These are phyloP conservation scores for Chionis minor DNA, from an alignment of 2,113 vertebrate species.

Conservation along the genomic window DNA sequence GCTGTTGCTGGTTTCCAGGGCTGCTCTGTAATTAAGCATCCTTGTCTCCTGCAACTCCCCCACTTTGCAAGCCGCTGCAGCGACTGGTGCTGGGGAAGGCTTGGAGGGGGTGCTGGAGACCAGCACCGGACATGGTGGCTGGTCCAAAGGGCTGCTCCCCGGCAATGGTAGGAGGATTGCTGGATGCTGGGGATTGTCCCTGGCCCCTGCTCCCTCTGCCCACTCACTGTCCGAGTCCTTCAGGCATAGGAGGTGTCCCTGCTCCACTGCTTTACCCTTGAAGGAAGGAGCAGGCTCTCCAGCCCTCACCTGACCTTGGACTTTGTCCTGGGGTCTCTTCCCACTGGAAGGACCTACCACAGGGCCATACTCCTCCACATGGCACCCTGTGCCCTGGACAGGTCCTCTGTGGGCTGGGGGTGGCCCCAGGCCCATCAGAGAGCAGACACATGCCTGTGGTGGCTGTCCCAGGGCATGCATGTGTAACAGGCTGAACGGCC, in stretches of 20 bases:
- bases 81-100: neutral
- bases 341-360: neutral
- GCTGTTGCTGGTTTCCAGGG: slow-evolving; percentile 58
- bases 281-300: neutral
- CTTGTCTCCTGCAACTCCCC: slow-evolving; percentile 35
- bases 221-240: accelerated
- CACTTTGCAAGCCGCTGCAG: neutral
- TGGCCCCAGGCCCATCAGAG: neutral
- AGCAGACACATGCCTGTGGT: accelerated
- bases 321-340: neutral
- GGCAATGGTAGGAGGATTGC: neutral
- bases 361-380: neutral
- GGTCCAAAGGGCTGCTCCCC: accelerated
- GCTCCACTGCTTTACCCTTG: neutral
- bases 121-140: accelerated
- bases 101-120: neutral
- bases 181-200: neutral
- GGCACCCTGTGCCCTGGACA: neutral
- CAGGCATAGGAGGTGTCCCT: neutral
- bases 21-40: slow-evolving; percentile 62
- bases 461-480: neutral
- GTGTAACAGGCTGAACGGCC: accelerated
- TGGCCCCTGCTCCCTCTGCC: neutral
- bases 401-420: neutral
- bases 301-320: neutral